Evolutionary conservation across 2,797 vertebrate genomes (phyloP).

Genomic region (Phoebastria nigripes): DNA sequence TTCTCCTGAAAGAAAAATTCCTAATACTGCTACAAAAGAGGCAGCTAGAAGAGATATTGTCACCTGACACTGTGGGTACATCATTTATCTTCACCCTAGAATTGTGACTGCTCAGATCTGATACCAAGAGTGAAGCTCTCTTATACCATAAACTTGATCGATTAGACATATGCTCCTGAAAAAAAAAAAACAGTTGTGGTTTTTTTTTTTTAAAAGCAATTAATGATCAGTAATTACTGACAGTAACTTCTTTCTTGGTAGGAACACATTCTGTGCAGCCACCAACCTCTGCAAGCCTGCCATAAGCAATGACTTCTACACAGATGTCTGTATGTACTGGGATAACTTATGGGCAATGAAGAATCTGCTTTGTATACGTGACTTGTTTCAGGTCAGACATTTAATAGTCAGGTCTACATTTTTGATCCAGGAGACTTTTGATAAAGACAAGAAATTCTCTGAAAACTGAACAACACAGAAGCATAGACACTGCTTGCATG

Average conservation of each 20-base stretch:
- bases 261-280: not conserved
- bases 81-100: not conserved
- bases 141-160: not conserved
- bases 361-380: not conserved
- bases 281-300: not conserved
- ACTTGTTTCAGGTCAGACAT: not conserved
- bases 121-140: not conserved
- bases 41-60: not conserved
- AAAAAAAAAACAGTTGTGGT: not conserved
- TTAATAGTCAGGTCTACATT: not conserved
- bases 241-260: not conserved
- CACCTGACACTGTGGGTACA: not conserved
- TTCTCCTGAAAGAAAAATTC: not conserved
- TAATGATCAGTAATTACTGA: not conserved
- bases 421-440: not conserved
- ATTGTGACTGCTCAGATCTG: not conserved
- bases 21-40: not conserved
- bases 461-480: not conserved
- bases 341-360: not conserved
- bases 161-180: not conserved
- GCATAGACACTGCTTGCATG: not conserved
- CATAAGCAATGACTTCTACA: not conserved
- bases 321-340: not conserved
- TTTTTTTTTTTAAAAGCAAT: not conserved
- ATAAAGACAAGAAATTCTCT: not conserved